These are phyloP conservation scores for Leuctra nigra DNA, from an alignment of 2,888 invertebrate species.

Conservation along the genomic window DNA sequence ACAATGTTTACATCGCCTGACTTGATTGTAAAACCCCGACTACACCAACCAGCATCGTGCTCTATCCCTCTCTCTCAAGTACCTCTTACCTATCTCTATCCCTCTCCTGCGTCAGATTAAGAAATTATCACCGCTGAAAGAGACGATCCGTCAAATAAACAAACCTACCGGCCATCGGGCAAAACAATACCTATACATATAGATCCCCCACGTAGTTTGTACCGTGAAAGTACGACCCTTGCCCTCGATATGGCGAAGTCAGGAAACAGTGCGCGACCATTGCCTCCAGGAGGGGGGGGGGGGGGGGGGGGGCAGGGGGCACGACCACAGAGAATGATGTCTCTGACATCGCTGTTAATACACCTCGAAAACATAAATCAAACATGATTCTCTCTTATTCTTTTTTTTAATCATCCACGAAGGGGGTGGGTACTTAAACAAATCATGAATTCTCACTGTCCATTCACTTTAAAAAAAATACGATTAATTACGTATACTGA, in stretches of 20 bases:
- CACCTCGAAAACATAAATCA: slow-evolving; percentile 16
- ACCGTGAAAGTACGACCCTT: slow-evolving; percentile 22
- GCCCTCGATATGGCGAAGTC: slow-evolving; percentile 12
- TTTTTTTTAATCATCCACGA: too few species aligned
- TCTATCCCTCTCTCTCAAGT: too few species aligned
- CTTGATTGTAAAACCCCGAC: too few species aligned
- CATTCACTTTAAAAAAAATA: too few species aligned
- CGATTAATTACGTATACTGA: too few species aligned
- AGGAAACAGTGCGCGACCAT: slow-evolving; percentile 1
- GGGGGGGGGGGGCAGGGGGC: neutral
- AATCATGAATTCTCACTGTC: too few species aligned
- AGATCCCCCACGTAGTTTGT: slow-evolving; percentile 21
- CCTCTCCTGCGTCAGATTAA: neutral
- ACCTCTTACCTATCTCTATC: too few species aligned
- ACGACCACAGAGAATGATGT: slow-evolving; percentile 11
- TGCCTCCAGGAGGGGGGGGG: neutral
- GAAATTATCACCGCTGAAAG: neutral
- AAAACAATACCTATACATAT: slow-evolving; percentile 27
- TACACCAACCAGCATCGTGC: too few species aligned
- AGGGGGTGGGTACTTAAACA: too few species aligned
- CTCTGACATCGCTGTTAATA: slow-evolving; percentile 9
- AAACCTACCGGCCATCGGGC: neutral
- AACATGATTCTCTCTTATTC: neutral
- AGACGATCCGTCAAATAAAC: neutral
- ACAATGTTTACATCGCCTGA: too few species aligned